Evolutionary conservation across 2,888 invertebrate species (phyloP).

Genomic region (Empis stercorea): DNA sequence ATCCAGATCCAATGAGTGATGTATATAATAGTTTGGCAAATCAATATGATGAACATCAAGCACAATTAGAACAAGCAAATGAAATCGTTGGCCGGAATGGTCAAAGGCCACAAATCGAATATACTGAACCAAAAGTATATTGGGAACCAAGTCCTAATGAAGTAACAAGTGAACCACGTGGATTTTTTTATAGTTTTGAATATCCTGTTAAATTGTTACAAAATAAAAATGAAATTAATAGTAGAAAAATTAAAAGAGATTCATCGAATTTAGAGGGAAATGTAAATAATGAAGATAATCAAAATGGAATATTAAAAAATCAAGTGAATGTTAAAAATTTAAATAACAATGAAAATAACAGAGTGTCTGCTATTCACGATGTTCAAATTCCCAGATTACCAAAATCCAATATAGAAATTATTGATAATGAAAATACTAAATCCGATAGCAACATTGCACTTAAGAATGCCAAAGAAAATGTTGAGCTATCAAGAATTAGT

Average conservation of each 20-base stretch:
- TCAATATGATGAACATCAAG: slow-evolving; percentile 10
- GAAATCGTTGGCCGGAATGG: slow-evolving; percentile 4
- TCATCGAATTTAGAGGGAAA: not conserved
- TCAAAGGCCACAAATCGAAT: not conserved
- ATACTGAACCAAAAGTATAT: not conserved
- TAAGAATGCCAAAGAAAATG: too few species aligned
- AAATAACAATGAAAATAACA: not conserved
- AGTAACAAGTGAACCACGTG: slow-evolving; percentile 47
- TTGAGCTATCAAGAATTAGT: too few species aligned
- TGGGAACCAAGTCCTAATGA: slow-evolving; percentile 23
- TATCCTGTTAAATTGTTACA: slow-evolving; percentile 45
- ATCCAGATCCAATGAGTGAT: slow-evolving; percentile 21
- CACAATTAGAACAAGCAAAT: slow-evolving; percentile 10
- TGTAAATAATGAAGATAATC: not conserved
- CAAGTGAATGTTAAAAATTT: not conserved
- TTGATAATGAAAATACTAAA: too few species aligned
- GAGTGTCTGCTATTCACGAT: not conserved
- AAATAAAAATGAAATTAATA: slow-evolving; percentile 28
- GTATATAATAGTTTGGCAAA: slow-evolving; percentile 10
- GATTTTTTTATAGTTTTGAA: slow-evolving; percentile 59
- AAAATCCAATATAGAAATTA: too few species aligned
- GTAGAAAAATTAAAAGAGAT: not conserved
- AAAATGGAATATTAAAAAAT: not conserved
- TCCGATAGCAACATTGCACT: too few species aligned
- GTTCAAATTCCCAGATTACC: not conserved